Base-by-base conservation (phyloP, 2,888 invertebrate species). In the Protula sp. region DNA sequence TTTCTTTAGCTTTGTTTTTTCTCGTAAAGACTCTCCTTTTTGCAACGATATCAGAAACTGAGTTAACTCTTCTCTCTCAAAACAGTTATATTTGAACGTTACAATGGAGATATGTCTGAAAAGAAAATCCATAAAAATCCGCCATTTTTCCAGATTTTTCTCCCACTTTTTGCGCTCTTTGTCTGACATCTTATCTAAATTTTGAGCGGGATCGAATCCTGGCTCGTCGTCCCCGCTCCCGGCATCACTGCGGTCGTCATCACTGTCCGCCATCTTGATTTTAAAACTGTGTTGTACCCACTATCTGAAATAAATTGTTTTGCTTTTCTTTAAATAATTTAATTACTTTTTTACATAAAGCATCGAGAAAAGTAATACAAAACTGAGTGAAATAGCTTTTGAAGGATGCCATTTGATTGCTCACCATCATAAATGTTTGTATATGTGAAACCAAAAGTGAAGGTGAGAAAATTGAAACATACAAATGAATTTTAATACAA, bases 111-210 rank as follows among this genome's bases (percentile, higher is more conserved):
- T 53, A 53, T 67, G 67, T 9, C 67, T 60, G 30, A 67, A 64
- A 1, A 67, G 27, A 55, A 67, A 67, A 54, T 67, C 67, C 50
- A 67, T 55, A 53, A 67, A 67, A 3, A 64, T 58, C 9, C 64
- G 62, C 67, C 67, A 67, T 30, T 61, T 59, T 30, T 61, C 28
- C 47, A 61, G 45, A 48, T 58, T 60, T 53, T 67, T 67, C 29
- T 64, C 60, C 64, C 62, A 63, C 48, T 62, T 67, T 51, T 63
- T 64, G 45, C 57, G 55, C 45, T 67, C 59, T 28, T 67, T 63
- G 27, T 66, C 65, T 19, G 63, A 30, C 61, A 65, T 50, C 2
- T 61, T 59, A 1, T 50, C 60, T 19, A 66, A 29, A 28, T 57
- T 50, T 4, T 27, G 27, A 19, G 22, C 28, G 0, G 60, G 62